A percentile compares a stretch with the other conserved stretches of the same genome.
Evolutionary conservation across 37 sponge, comb jelly and placozoan genomes (phyloP).

Genomic region (Hormiphora californensis): DNA sequence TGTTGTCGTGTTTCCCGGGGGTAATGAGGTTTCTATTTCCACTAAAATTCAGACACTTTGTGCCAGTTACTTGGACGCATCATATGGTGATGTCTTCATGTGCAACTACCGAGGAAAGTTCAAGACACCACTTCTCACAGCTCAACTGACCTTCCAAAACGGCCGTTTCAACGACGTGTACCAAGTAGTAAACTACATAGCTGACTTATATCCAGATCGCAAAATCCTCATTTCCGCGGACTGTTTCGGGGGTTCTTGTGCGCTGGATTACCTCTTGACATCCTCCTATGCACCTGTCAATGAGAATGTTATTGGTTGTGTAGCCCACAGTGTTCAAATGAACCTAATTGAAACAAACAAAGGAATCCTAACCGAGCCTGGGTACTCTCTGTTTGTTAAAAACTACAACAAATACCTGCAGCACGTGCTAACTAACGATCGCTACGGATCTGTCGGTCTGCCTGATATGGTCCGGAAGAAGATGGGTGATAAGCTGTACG

Average conservation of each 20-base stretch:
- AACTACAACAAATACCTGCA: background rate
- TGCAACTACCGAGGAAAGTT: conserved; percentile 28
- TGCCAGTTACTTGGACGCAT: background rate
- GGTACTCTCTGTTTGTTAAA: background rate
- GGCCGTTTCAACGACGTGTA: background rate
- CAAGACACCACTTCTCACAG: background rate
- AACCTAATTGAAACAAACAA: background rate
- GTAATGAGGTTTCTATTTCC: background rate
- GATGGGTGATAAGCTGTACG: background rate
- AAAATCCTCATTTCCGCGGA: background rate
- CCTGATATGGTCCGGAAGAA: background rate
- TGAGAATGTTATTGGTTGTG: background rate
- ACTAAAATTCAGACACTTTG: conserved; percentile 32
- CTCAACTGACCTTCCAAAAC: background rate
- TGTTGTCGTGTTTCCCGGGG: background rate
- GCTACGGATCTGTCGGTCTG: background rate
- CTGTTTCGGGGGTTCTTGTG: background rate
- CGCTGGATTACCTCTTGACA: background rate
- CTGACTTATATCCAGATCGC: background rate
- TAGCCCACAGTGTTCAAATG: background rate
- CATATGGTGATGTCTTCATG: background rate
- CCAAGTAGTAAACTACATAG: background rate
- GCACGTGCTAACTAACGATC: background rate
- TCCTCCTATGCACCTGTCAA: background rate
- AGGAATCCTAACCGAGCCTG: background rate